phyloP scores from a whole-genome alignment of 35 echinoderm and acorn worm genomes.

The Ophiothrix spiculata region DNA sequence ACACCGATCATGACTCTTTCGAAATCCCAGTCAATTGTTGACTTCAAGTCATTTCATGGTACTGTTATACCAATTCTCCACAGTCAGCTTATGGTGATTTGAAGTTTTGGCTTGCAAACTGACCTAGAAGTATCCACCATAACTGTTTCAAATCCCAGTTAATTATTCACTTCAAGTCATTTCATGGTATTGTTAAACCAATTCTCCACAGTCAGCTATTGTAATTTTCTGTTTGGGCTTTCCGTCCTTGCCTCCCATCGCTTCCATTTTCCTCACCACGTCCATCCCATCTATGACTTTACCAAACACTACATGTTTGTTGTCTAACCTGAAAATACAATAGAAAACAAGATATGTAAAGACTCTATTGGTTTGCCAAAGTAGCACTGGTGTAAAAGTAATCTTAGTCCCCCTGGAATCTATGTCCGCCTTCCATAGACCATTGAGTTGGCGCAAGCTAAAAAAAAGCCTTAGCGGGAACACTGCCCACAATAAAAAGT shows the following conservation, averaged over 20 bases:
- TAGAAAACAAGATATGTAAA: background rate
- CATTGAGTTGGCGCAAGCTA: no score
- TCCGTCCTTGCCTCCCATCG: conserved; percentile 74
- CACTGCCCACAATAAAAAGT: background rate
- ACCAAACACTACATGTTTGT: conserved; percentile 96
- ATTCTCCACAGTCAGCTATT: conserved; percentile 88
- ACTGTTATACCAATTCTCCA: background rate
- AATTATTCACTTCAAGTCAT: background rate
- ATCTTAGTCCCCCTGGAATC: no score
- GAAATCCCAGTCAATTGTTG: no score
- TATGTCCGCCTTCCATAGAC: no score
- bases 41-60: no score
- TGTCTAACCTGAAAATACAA: conserved; percentile 72
- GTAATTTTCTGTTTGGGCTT: conserved; percentile 88
- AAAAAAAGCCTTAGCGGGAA: background rate
- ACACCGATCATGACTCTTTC: no score
- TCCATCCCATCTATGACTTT: conserved; percentile 99
- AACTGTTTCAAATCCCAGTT: background rate
- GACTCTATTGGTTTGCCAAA: background rate
- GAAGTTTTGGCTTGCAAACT: background rate
- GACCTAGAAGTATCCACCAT: no score
- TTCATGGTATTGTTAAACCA: conserved; percentile 36
- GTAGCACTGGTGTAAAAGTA: no score
- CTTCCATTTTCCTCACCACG: conserved; percentile 81
- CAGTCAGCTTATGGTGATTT: background rate